A percentile compares a stretch with the other conserved stretches of the same genome.
These are phyloP conservation scores for Sebastes trivittatus DNA, from an alignment of 2,797 vertebrate species.

Conservation along the genomic window DNA sequence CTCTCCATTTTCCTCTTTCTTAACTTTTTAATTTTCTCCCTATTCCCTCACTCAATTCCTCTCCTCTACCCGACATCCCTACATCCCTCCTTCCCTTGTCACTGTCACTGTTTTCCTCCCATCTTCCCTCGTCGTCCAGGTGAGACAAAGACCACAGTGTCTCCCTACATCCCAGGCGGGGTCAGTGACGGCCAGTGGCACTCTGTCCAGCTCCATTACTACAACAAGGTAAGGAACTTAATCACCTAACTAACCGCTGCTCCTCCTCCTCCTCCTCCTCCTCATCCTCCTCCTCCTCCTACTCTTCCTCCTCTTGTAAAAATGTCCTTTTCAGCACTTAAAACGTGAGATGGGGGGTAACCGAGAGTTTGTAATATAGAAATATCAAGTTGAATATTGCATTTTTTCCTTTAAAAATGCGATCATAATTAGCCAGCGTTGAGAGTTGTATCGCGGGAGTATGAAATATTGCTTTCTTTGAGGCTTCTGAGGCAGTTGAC, in stretches of 20 bases:
- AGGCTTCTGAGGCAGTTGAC: constrained; percentile 7
- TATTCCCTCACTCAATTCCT: not conserved
- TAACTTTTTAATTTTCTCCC: not conserved
- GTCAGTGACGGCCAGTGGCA: constrained; percentile 98
- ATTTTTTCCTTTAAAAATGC: not conserved
- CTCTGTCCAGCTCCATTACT: constrained; percentile 94
- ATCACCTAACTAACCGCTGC: not conserved
- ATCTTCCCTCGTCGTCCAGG: constrained; percentile 76
- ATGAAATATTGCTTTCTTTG: constrained; percentile 27
- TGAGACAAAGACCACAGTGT: constrained; percentile 91
- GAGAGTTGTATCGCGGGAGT: not conserved
- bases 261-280: not conserved
- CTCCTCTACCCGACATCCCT: not conserved
- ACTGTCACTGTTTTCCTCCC: not conserved
- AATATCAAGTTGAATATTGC: not conserved
- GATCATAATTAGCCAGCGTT: not conserved
- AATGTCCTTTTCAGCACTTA: not conserved
- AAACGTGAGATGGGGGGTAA: not conserved
- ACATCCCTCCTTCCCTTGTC: not conserved
- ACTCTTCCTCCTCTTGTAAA: not conserved
- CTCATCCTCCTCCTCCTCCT: not conserved
- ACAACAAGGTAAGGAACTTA: constrained; percentile 93
- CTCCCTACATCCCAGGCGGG: constrained; percentile 88
- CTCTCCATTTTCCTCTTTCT: not conserved
- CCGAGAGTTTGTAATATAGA: not conserved